Evolutionary conservation across 2,888 invertebrate species (phyloP), one percentile per base, ranked within the genome.

Genomic region (Stomorhina lunata): DNA sequence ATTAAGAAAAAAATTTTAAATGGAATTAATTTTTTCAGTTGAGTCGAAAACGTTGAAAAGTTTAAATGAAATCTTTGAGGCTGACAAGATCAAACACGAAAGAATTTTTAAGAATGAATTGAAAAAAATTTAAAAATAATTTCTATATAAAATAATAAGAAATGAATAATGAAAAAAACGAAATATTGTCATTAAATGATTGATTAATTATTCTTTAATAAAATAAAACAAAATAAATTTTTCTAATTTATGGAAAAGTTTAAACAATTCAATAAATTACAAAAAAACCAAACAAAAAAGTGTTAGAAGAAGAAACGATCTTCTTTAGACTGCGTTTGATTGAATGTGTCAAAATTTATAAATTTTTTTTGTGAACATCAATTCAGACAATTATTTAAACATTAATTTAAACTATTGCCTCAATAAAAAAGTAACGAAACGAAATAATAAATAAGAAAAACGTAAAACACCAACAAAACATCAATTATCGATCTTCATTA

Each of bases 41-140:
- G 75, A 76, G 71, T 48, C 66, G 53, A 65, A 82, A 79, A 79
- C 82, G 82, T 82, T 79, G 82, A 40, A 69, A 75, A 66, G 82
- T 65, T 75, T 82, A 79, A 79, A 78, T 78, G 78, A 73, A 57
- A 55, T 55, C n/a, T 63, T 68, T 45, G 17, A n/a, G 15, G 6
- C 6, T 15, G 1, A 37, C 15, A 29, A 72, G 48, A n/a, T 22
- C 22, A 40, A 43, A 48, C 37, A 40, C 32, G 37, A 63, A 37
- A 69, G 6, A 73, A 55, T 9, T 29, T 63, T 55, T 15, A 17
- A 43, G 57, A 75, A 57, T 27, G 55, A 25, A 48, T 15, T 48
- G 15, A 40, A 34, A 61, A 32, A 63, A 57, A 63, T 65, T 22
- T 6, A 59, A 37, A 55, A 59, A 59, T 40, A 32, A 65, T 32